These are phyloP conservation scores for Hepsetus odoe DNA, from an alignment of 2,113 vertebrate genomes.

Conservation along the genomic window DNA sequence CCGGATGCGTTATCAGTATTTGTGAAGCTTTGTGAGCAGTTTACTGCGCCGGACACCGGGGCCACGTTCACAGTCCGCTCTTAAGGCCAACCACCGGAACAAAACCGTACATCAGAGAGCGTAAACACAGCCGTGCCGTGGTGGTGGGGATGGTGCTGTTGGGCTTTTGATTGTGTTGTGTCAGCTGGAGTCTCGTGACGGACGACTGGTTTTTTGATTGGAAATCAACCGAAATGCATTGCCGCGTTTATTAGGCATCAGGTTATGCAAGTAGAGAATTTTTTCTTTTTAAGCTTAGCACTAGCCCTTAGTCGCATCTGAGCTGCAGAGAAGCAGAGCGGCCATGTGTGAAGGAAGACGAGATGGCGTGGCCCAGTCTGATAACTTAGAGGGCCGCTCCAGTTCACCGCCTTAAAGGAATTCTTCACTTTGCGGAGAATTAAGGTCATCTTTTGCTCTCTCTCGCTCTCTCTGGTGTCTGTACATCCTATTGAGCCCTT, in stretches of 20 bases:
- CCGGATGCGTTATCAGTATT: slow-evolving; percentile 17
- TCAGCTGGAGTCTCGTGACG: not conserved
- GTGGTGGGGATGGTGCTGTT: not conserved
- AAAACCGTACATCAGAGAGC: not conserved
- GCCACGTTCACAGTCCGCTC: not conserved
- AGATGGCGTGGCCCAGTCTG: not conserved
- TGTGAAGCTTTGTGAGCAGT: slow-evolving; percentile 18
- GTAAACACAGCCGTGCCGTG: not conserved
- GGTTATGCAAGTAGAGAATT: too few species aligned
- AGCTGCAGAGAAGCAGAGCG: not conserved
- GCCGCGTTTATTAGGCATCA: not conserved
- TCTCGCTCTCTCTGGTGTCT: not conserved
- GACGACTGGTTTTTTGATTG: not conserved
- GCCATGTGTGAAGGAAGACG: not conserved
- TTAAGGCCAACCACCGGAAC: not conserved
- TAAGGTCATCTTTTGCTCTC: not conserved
- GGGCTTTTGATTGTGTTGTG: not conserved
- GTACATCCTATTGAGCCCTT: not conserved
- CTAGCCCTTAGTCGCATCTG: not conserved
- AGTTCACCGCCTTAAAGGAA: not conserved
- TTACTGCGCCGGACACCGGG: slow-evolving; percentile 20
- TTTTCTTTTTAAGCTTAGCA: not conserved
- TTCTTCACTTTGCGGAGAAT: not conserved
- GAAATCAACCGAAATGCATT: not conserved
- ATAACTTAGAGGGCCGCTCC: not conserved